These are phyloP conservation scores for Mactra quadrangularis DNA, from an alignment of 1,140 invertebrate species.

Conservation along the genomic window DNA sequence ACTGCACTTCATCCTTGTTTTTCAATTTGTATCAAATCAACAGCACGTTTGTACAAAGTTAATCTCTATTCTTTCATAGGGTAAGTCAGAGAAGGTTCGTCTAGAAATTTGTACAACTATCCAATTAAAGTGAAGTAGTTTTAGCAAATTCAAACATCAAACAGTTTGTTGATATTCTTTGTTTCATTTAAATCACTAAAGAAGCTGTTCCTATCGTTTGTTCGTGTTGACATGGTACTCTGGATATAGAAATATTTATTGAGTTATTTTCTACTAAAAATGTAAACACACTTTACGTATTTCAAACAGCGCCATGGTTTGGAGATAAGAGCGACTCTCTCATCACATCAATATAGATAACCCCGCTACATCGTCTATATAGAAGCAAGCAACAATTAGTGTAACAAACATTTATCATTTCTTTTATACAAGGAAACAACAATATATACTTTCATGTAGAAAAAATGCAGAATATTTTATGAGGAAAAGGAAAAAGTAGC, in stretches of 20 bases:
- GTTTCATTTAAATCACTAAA: too few relatives aligned
- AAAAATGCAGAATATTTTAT: too few relatives aligned
- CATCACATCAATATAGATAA: neutral
- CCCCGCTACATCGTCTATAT: too few relatives aligned
- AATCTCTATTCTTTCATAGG: too few relatives aligned
- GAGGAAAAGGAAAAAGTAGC: too few relatives aligned
- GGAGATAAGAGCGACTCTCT: neutral
- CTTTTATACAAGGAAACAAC: too few relatives aligned
- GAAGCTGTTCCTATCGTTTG: neutral
- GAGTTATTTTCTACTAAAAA: neutral
- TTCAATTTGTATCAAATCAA: neutral
- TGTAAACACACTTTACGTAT: conserved; percentile 48
- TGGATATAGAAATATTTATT: conserved; percentile 16
- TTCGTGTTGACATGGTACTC: neutral
- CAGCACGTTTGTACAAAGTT: neutral
- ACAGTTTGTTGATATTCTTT: conserved; percentile 2
- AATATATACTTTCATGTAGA: too few relatives aligned
- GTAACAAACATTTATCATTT: too few relatives aligned
- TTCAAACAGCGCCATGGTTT: conserved; percentile 9
- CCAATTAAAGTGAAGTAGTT: conserved; percentile 37
- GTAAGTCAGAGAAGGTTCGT: neutral
- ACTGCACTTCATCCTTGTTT: conserved; percentile 18
- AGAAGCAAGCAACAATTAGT: too few relatives aligned
- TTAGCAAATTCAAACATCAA: conserved; percentile 20
- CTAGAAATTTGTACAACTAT: conserved; percentile 31